These are phyloP conservation scores for Phaethornis superciliosus DNA, from an alignment of 2,113 vertebrate genomes.

Conservation along the genomic window DNA sequence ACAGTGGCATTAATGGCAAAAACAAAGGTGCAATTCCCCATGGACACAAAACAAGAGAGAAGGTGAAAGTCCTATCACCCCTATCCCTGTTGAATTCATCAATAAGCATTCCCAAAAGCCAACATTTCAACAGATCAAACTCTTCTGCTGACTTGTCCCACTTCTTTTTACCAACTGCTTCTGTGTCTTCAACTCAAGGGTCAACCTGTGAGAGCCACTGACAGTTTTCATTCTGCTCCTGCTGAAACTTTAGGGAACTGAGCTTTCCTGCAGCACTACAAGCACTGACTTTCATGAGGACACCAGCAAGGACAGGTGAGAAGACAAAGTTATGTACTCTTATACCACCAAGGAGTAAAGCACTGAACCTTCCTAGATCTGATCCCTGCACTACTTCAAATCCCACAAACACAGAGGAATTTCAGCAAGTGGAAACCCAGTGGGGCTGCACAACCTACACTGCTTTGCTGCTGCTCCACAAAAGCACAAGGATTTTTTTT, in stretches of 20 bases:
- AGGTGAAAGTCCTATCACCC: not conserved
- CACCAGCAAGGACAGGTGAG: not conserved
- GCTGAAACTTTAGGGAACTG: not conserved
- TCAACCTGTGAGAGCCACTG: not conserved
- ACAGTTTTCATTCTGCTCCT: not conserved
- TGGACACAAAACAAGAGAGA: rapidly evolving
- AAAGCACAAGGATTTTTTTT: not conserved
- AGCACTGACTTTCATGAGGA: not conserved
- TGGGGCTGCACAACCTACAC: not conserved
- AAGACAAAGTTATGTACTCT: not conserved
- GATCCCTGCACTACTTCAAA: not conserved
- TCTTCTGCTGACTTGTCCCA: not conserved
- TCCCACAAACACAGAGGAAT: not conserved
- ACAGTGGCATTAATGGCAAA: not conserved
- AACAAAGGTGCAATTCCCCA: not conserved
- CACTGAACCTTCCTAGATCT: not conserved
- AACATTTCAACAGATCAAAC: not conserved
- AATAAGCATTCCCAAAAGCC: not conserved
- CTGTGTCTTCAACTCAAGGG: not conserved
- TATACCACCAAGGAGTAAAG: not conserved
- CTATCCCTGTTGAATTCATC: not conserved
- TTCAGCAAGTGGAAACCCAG: not conserved
- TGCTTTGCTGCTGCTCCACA: not conserved
- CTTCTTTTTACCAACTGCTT: not conserved
- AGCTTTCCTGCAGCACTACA: not conserved